Percentiles rank a stretch among this genome's conserved stretches.
phyloP scores from a whole-genome alignment of 1,140 invertebrate species.

The Cataglyphis hispanica region DNA sequence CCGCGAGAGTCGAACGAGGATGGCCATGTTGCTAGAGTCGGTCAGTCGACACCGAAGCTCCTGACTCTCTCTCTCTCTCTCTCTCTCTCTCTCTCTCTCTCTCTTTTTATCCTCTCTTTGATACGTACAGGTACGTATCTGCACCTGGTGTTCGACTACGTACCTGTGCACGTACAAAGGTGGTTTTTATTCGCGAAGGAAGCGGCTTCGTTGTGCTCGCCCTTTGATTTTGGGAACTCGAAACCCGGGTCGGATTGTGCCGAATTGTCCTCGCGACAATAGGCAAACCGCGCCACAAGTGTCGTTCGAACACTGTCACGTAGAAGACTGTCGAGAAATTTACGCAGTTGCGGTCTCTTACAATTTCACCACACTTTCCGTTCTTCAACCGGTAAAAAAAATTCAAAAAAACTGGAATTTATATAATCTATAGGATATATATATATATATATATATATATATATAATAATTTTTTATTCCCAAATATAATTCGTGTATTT shows the following conservation, averaged over 20 bases:
- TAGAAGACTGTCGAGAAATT: background rate
- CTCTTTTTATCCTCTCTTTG: background rate
- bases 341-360: no score
- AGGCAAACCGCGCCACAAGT: background rate
- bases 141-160: constrained; percentile 38
- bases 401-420: no score
- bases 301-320: constrained; percentile 7
- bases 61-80: background rate
- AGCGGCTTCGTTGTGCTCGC: background rate
- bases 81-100: no score
- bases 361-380: no score
- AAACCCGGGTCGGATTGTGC: constrained; percentile 29
- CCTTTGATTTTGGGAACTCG: constrained; percentile 22
- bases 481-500: no score
- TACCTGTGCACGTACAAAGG: constrained; percentile 41
- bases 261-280: constrained; percentile 26
- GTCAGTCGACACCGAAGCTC: constrained; percentile 43
- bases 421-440: no score
- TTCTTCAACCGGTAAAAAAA: no score
- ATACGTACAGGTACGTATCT: constrained; percentile 43
- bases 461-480: no score
- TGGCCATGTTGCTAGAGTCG: constrained; percentile 51
- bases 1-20: constrained; percentile 15
- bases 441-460: no score
- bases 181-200: constrained; percentile 31